A percentile compares a stretch with the other conserved stretches of the same genome.
These are phyloP conservation scores for Ginglymostoma cirratum DNA, from an alignment of 2,113 vertebrate genomes.

Conservation along the genomic window DNA sequence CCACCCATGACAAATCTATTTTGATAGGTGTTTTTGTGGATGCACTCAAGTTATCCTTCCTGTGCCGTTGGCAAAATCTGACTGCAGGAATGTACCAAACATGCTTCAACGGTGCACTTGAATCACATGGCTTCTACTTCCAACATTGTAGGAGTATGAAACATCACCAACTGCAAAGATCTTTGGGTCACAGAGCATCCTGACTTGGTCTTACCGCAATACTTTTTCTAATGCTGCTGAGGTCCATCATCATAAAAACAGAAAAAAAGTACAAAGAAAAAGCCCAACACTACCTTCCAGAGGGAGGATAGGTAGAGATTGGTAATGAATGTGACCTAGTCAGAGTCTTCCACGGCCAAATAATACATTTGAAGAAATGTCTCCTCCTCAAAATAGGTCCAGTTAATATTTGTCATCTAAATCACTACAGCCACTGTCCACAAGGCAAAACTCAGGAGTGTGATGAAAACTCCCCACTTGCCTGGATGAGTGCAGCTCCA, in stretches of 20 bases:
- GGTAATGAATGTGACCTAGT: neutral
- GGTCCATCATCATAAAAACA: neutral
- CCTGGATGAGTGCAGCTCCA: too few relatives aligned
- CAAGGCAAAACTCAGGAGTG: too few relatives aligned
- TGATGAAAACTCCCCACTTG: too few relatives aligned
- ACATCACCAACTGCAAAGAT: neutral
- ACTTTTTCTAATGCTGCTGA: neutral
- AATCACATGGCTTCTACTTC: neutral
- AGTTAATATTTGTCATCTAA: neutral
- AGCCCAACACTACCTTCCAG: neutral
- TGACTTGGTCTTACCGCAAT: neutral
- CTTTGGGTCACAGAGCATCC: neutral
- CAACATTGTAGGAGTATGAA: neutral
- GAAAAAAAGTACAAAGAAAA: neutral
- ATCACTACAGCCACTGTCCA: too few relatives aligned
- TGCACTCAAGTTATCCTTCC: neutral
- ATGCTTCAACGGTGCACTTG: neutral
- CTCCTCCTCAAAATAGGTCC: neutral
- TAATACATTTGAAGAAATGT: neutral
- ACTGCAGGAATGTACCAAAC: neutral
- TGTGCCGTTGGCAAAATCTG: neutral
- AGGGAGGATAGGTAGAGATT: neutral
- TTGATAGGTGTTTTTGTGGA: neutral
- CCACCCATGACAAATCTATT: neutral
- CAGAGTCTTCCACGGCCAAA: neutral